phyloP scores from a whole-genome alignment of 92 coral and sea anemone species.

The Phenganax stokvisi region DNA sequence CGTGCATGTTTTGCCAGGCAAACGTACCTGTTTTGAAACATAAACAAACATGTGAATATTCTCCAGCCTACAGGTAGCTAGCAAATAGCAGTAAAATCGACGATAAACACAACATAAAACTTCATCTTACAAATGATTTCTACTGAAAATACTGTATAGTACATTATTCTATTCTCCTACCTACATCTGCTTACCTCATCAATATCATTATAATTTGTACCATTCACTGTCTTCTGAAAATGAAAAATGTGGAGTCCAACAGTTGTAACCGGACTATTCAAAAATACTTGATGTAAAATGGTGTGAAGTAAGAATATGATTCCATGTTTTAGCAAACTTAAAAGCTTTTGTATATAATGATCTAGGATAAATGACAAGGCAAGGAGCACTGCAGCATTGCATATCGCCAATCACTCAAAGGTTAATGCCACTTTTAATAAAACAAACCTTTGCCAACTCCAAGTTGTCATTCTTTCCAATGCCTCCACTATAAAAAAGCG shows the following conservation, averaged over 20 bases:
- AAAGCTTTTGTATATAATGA: too few species aligned
- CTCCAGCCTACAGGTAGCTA: too few species aligned
- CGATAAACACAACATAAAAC: too few species aligned
- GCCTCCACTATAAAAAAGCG: not conserved
- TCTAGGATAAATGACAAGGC: too few species aligned
- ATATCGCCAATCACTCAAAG: not conserved
- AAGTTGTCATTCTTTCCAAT: not conserved
- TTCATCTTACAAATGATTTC: not conserved
- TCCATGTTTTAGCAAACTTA: too few species aligned
- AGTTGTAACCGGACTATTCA: too few species aligned
- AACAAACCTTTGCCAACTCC: slow-evolving; percentile 18
- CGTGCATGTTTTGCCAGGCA: too few species aligned
- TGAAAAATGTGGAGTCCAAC: not conserved
- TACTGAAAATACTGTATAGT: not conserved
- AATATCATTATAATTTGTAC: not conserved
- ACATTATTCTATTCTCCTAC: not conserved
- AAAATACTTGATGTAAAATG: not conserved
- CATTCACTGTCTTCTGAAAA: not conserved
- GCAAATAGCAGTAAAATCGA: too few species aligned
- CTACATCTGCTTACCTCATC: slow-evolving; percentile 8
- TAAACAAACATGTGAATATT: too few species aligned
- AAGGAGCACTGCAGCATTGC: too few species aligned
- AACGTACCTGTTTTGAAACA: too few species aligned
- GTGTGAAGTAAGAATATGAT: not conserved
- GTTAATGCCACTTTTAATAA: not conserved